phyloP scores from a whole-genome alignment of 1,140 invertebrate species.

The Asbolus verrucosus region DNA sequence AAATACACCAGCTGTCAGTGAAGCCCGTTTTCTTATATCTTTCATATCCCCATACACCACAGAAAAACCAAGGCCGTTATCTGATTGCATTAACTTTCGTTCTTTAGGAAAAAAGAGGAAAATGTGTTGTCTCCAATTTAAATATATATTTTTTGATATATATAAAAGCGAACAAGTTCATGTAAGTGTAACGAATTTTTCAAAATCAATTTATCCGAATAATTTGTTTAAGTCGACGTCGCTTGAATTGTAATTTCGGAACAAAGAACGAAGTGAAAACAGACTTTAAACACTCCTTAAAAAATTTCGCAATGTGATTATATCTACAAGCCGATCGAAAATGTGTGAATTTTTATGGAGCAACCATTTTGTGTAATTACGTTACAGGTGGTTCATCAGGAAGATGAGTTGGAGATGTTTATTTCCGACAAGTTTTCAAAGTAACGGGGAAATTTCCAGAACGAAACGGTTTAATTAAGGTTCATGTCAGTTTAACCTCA shows the following conservation, averaged over 20 bases:
- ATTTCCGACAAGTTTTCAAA: not conserved
- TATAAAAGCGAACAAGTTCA: constrained; percentile 10
- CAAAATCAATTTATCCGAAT: constrained; percentile 5
- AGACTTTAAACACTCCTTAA: too few species aligned
- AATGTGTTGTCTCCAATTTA: constrained; percentile 33
- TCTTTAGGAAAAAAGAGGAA: constrained; percentile 15
- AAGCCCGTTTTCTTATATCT: constrained; percentile 38
- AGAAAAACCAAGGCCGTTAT: constrained; percentile 32
- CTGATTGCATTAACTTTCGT: constrained; percentile 39
- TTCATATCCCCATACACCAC: constrained; percentile 34
- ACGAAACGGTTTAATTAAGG: constrained; percentile 30
- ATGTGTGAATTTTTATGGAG: not conserved
- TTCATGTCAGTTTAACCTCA: constrained; percentile 7
- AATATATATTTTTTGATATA: constrained; percentile 35
- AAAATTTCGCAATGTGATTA: too few species aligned
- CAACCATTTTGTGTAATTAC: too few species aligned
- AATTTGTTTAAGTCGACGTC: constrained; percentile 21
- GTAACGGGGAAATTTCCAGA: constrained; percentile 1
- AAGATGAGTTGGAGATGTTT: constrained; percentile 11
- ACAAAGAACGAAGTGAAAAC: not conserved
- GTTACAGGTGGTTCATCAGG: constrained; percentile 9
- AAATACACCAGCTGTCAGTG: constrained; percentile 37
- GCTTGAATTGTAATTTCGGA: not conserved
- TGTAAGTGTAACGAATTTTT: constrained; percentile 30
- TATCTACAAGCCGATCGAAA: too few species aligned